Conservation (phyloP, 2,113 vertebrate species). For the Phyllopteryx taeniolatus region DNA sequence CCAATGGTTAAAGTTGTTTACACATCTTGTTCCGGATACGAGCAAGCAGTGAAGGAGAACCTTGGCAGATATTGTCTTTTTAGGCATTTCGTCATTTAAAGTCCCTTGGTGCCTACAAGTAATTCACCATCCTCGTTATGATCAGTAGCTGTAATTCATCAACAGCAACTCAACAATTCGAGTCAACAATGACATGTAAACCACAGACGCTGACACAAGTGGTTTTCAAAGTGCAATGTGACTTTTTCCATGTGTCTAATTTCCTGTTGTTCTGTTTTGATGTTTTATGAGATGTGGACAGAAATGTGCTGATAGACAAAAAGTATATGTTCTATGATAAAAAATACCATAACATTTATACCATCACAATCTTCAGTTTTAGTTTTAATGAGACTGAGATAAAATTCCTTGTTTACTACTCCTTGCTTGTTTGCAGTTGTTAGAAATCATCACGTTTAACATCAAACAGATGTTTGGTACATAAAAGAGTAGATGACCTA, state of each 20-base stretch:
- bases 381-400: slow-evolving; percentile 19
- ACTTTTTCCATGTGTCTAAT: slow-evolving; percentile 7
- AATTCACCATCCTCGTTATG: background rate
- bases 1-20: background rate
- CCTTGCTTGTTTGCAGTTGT: slow-evolving; percentile 29
- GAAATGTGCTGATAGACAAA: background rate
- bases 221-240: background rate
- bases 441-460: slow-evolving; percentile 31
- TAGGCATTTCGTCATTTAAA: background rate
- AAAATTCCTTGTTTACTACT: slow-evolving; percentile 22
- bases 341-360: slow-evolving; percentile 25
- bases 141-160: background rate
- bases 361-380: slow-evolving; percentile 10
- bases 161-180: background rate
- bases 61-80: background rate
- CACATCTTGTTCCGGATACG: background rate
- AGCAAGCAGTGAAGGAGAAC: background rate
- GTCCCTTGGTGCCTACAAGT: background rate
- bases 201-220: slow-evolving; percentile 7
- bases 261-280: slow-evolving; percentile 5
- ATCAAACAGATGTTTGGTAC: slow-evolving; percentile 24
- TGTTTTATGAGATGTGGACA: background rate
- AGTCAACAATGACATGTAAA: background rate
- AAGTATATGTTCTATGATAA: slow-evolving; percentile 18
- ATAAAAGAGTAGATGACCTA: slow-evolving; percentile 11